Evolutionary conservation across 2,888 invertebrate species (phyloP).

Genomic region (Agrotis exclamationis): DNA sequence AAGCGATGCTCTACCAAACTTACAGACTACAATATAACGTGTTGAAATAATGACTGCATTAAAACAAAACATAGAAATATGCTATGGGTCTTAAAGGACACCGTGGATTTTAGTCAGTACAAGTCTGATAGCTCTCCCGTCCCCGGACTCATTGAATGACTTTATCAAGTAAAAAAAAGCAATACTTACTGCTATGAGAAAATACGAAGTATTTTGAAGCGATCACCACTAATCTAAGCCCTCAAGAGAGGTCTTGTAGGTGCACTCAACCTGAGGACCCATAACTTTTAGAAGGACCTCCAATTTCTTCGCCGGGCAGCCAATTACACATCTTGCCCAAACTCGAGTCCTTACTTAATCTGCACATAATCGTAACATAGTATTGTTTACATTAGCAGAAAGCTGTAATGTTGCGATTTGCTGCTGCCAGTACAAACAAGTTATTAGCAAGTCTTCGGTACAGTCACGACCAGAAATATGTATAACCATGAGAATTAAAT

Average conservation of each 20-base stretch:
- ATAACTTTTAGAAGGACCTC: not conserved
- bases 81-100: no score
- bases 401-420: not conserved
- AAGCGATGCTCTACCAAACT: not conserved
- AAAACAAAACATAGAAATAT: no score
- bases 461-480: not conserved
- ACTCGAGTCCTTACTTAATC: not conserved
- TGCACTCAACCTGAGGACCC: no score
- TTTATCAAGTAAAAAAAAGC: no score
- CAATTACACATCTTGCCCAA: not conserved
- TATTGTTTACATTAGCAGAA: constrained; percentile 37
- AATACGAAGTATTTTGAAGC: no score
- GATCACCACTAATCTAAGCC: no score
- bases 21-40: not conserved
- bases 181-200: no score
- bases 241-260: not conserved
- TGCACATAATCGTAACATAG: not conserved
- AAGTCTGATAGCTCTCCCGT: no score
- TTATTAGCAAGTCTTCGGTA: constrained; percentile 15
- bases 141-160: no score
- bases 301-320: not conserved
- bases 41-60: no score
- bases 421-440: constrained; percentile 1
- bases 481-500: not conserved
- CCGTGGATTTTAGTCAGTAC: no score